These are phyloP conservation scores for Acanthurus tractus DNA, from an alignment of 2,797 vertebrate species.

Conservation along the genomic window DNA sequence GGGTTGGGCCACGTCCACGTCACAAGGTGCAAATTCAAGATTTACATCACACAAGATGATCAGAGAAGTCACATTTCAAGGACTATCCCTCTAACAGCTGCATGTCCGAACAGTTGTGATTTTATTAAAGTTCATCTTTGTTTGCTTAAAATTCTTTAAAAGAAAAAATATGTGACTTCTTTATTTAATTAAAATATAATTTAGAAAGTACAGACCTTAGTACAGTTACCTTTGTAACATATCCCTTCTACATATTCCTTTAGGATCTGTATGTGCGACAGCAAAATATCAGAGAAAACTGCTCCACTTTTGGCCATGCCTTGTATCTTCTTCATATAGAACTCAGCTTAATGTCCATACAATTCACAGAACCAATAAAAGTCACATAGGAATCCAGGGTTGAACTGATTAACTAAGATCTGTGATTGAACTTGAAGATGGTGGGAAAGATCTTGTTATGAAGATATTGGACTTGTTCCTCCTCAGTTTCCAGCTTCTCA, in stretches of 20 bases:
- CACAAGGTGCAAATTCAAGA: background rate
- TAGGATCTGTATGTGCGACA: background rate
- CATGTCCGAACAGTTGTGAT: background rate
- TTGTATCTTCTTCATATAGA: background rate
- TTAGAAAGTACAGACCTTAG: too few relatives aligned
- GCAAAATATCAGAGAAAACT: background rate
- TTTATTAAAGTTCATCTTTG: background rate
- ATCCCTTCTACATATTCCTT: background rate
- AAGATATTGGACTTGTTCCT: constrained; percentile 55
- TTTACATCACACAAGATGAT: background rate
- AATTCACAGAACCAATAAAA: background rate
- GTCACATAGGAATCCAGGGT: background rate
- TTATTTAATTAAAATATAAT: background rate
- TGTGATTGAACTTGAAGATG: constrained; percentile 48
- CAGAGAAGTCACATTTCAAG: background rate
- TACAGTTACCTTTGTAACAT: too few relatives aligned
- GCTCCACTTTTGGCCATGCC: background rate
- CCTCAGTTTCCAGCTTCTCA: constrained; percentile 45
- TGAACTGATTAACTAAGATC: background rate
- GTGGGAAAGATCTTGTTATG: constrained; percentile 57
- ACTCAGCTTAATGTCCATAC: too few relatives aligned
- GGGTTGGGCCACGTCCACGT: background rate
- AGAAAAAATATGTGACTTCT: background rate
- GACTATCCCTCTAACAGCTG: background rate
- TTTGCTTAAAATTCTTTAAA: background rate